These are phyloP conservation scores for Neodontobutis hainanensis DNA, from an alignment of 2,113 vertebrate species.

Conservation along the genomic window DNA sequence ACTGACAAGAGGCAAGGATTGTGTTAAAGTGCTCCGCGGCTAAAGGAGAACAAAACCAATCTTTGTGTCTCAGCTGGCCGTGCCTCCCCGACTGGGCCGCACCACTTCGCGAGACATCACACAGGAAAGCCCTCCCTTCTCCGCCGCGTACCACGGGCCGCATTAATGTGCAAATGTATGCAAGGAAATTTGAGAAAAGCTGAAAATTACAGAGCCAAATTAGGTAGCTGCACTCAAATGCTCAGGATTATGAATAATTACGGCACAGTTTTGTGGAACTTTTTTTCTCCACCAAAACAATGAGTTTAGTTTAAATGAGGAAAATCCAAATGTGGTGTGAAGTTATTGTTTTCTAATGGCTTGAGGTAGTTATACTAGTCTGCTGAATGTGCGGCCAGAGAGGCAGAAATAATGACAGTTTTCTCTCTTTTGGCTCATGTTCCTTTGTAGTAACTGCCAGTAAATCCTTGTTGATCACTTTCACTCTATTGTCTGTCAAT, in stretches of 20 bases:
- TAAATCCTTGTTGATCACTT: conserved; percentile 5
- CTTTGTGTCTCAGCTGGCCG: conserved; percentile 98
- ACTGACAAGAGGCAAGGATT: conserved; percentile 81
- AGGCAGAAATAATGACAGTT: neutral
- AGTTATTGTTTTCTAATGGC: conserved; percentile 35
- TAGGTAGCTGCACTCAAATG: conserved; percentile 93
- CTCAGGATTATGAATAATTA: conserved; percentile 99
- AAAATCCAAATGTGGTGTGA: conserved; percentile 52
- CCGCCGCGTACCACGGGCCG: conserved; percentile 88
- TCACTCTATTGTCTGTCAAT: neutral
- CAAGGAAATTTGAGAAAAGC: conserved; percentile 87
- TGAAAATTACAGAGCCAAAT: conserved; percentile 79
- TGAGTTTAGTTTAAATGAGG: conserved; percentile 84
- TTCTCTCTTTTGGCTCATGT: conserved; percentile 1
- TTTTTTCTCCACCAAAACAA: conserved; percentile 93
- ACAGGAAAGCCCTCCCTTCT: conserved; percentile 91
- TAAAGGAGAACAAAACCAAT: conserved; percentile 98
- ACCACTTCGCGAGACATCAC: conserved; percentile 95
- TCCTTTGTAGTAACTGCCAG: conserved; percentile 20
- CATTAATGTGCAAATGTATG: conserved; percentile 99
- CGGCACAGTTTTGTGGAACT: conserved; percentile 92
- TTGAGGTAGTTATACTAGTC: conserved; percentile 11
- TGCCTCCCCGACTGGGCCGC: conserved; percentile 94
- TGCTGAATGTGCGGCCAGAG: conserved; percentile 16
- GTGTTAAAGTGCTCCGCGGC: conserved; percentile 94